phyloP scores from a whole-genome alignment of 2,113 vertebrate genomes.

The Hiodon tergisus region DNA sequence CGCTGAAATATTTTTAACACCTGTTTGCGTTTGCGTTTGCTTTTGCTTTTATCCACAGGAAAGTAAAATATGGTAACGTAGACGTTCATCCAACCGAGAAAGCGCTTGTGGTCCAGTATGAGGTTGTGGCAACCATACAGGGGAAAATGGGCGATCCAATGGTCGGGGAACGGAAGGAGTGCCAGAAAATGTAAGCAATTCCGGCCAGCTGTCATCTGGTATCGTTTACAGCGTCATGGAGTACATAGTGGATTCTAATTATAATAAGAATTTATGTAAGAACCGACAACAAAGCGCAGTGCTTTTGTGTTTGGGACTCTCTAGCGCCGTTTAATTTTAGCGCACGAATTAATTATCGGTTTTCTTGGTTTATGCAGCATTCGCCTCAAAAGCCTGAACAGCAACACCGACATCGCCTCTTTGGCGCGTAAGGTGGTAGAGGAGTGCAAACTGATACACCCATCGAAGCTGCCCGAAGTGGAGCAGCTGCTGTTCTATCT shows the following conservation, averaged over 20 bases:
- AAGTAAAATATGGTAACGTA: constrained; percentile 81
- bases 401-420: constrained; percentile 83
- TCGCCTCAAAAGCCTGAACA: constrained; percentile 90
- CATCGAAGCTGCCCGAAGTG: constrained; percentile 81
- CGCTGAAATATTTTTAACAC: not conserved
- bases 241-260: not conserved
- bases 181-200: constrained; percentile 85
- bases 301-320: not conserved
- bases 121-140: constrained; percentile 87
- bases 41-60: constrained; percentile 55
- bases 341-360: not conserved
- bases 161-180: constrained; percentile 84
- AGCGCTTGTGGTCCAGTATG: constrained; percentile 88
- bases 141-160: constrained; percentile 79
- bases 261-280: not conserved
- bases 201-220: not conserved
- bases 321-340: not conserved
- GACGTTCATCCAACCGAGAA: constrained; percentile 91
- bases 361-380: constrained; percentile 62
- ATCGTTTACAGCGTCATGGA: not conserved
- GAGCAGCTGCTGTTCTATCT: constrained; percentile 91
- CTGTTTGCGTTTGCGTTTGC: not conserved
- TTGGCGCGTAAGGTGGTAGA: constrained; percentile 91
- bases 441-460: constrained; percentile 89
- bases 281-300: not conserved